phyloP scores from a whole-genome alignment of 2,113 vertebrate species.

The Pipra filicauda region DNA sequence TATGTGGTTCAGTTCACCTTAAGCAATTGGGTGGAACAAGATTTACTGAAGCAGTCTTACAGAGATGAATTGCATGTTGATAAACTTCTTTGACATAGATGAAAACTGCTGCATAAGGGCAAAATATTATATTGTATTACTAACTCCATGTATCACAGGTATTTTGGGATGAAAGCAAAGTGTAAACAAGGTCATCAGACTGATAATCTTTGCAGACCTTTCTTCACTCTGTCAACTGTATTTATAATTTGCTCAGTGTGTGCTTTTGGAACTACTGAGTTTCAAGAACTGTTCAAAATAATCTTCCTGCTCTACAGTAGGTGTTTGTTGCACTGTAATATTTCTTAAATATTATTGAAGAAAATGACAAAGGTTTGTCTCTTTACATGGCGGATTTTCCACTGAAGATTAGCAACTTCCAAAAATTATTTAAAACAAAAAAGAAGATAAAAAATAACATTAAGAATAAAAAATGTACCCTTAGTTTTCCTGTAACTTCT shows the following conservation, averaged over 20 bases:
- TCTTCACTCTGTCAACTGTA: slow-evolving; percentile 1
- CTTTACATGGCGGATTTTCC: neutral
- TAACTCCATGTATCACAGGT: neutral
- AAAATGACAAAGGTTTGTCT: neutral
- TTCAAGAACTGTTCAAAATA: slow-evolving; percentile 19
- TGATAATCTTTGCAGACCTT: slow-evolving; percentile 46
- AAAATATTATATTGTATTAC: neutral
- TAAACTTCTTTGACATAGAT: slow-evolving; percentile 27
- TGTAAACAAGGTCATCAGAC: slow-evolving; percentile 48
- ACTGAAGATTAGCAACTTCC: neutral
- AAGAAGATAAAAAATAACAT: neutral
- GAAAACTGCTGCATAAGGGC: slow-evolving; percentile 35
- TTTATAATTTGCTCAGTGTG: slow-evolving; percentile 11
- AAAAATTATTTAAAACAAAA: neutral
- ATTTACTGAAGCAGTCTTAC: neutral
- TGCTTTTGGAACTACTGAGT: neutral
- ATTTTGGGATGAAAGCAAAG: neutral
- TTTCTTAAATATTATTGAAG: neutral
- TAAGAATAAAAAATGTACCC: neutral
- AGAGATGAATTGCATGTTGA: slow-evolving; percentile 7
- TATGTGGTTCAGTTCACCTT: neutral
- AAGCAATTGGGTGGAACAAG: slow-evolving; percentile 1
- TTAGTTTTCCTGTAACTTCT: neutral
- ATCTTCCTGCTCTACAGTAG: neutral
- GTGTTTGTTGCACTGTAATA: neutral